Evolutionary conservation across 2,888 invertebrate genomes (phyloP).

Genomic region (Spicauda simplicius): DNA sequence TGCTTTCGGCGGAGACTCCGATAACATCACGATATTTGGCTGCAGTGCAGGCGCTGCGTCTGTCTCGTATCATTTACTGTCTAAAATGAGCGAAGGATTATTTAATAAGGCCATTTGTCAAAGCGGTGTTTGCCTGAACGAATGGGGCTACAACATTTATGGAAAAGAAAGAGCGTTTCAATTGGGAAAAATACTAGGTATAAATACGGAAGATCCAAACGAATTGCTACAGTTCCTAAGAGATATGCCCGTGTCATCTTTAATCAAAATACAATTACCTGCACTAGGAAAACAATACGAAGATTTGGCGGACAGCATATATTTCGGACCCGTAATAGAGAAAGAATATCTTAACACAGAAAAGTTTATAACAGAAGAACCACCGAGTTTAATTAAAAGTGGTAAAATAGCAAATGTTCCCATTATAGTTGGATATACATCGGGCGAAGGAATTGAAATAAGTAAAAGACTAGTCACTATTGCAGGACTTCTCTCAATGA

Average conservation of each 20-base stretch:
- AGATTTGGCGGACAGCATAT: constrained; percentile 65
- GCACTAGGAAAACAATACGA: constrained; percentile 52
- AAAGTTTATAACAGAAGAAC: constrained; percentile 64
- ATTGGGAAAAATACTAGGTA: constrained; percentile 70
- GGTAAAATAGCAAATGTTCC: constrained; percentile 67
- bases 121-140: constrained; percentile 76
- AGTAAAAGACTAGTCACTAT: constrained; percentile 58
- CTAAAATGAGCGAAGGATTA: constrained; percentile 71
- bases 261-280: constrained; percentile 68
- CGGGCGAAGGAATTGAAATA: constrained; percentile 76
- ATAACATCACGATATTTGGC: constrained; percentile 76
- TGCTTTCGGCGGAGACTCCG: constrained; percentile 71
- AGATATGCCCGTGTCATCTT: constrained; percentile 57
- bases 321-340: constrained; percentile 77
- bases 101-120: constrained; percentile 80
- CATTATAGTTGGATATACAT: constrained; percentile 71
- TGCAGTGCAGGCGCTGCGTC: constrained; percentile 78
- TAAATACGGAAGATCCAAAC: constrained; percentile 64
- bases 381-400: constrained; percentile 57
- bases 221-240: constrained; percentile 68
- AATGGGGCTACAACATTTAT: constrained; percentile 72
- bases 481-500: constrained; percentile 50
- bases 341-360: constrained; percentile 57
- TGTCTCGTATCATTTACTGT: constrained; percentile 69
- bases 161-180: constrained; percentile 70